Percentiles rank a stretch among this genome's conserved stretches.
These are phyloP conservation scores for Mormyrus proboscirostris DNA, from an alignment of 2,797 vertebrate genomes.

Conservation along the genomic window DNA sequence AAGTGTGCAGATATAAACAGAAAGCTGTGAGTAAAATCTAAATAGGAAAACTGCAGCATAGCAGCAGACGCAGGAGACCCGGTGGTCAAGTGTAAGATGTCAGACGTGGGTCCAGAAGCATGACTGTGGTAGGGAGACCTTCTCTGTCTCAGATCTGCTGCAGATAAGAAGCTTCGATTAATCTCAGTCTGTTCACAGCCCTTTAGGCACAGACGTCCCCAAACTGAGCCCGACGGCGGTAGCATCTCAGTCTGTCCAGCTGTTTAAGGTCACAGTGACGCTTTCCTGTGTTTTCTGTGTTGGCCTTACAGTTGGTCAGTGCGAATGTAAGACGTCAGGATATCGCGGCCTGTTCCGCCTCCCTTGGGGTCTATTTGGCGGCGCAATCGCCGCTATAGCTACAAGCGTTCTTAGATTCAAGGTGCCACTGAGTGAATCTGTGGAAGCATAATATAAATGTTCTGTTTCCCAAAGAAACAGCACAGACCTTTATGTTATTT, in stretches of 20 bases:
- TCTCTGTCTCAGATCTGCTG: background rate
- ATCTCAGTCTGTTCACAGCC: background rate
- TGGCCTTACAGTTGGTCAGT: background rate
- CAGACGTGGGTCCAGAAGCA: background rate
- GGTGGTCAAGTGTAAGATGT: background rate
- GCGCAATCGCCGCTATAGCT: background rate
- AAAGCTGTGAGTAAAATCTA: background rate
- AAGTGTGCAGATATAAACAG: background rate
- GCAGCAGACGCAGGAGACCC: background rate
- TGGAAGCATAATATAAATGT: background rate
- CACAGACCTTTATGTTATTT: too few species aligned
- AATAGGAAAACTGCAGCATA: background rate
- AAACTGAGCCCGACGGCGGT: background rate
- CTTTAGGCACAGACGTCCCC: background rate
- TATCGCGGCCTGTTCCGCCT: background rate
- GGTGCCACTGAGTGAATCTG: background rate
- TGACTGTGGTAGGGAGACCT: background rate
- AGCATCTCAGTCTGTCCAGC: background rate
- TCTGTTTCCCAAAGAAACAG: background rate
- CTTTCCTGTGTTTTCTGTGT: background rate
- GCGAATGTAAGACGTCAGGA: background rate
- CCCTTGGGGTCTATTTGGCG: background rate
- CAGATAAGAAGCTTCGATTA: background rate
- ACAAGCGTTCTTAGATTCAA: background rate
- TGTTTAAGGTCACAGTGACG: background rate